Conservation (phyloP, 2,888 invertebrate species). For the Leucania comma region DNA sequence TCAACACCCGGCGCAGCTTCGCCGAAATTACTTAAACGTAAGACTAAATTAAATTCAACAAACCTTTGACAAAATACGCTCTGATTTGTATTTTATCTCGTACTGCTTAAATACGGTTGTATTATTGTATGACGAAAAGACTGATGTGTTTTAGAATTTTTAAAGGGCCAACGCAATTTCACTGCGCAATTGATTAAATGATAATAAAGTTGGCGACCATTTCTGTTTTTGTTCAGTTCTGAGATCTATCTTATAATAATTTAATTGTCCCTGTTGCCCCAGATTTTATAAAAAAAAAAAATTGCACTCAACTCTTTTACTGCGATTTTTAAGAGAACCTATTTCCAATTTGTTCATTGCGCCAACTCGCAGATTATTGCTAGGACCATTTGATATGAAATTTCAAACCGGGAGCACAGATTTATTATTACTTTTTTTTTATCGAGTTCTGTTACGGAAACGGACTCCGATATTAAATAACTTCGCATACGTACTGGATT, state of each 20-base stretch:
- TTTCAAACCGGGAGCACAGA: slow-evolving; percentile 18
- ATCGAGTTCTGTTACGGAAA: slow-evolving; percentile 38
- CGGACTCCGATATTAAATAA: slow-evolving; percentile 21
- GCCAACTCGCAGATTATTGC: not conserved
- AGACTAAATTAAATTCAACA: slow-evolving; percentile 44
- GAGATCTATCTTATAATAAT: not conserved
- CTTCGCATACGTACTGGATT: slow-evolving; percentile 1
- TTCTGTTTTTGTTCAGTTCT: not conserved
- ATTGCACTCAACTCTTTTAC: no score
- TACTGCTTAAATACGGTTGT: not conserved
- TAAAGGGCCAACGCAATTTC: not conserved
- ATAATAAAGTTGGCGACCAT: not conserved
- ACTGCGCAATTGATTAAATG: not conserved
- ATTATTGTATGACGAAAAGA: slow-evolving; percentile 1
- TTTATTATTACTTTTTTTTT: slow-evolving; percentile 30
- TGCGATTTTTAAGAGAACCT: not conserved
- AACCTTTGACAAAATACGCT: slow-evolving; percentile 31
- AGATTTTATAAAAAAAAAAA: not conserved
- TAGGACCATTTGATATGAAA: slow-evolving; percentile 13
- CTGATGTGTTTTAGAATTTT: not conserved
- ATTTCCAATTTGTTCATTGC: slow-evolving; percentile 1
- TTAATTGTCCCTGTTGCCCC: not conserved
- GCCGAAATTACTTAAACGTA: slow-evolving; percentile 37
- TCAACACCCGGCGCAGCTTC: slow-evolving; percentile 33
- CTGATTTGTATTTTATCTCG: slow-evolving; percentile 16